Evolutionary conservation across 2,113 vertebrate genomes (phyloP).

Genomic region (Nannospalax galili): DNA sequence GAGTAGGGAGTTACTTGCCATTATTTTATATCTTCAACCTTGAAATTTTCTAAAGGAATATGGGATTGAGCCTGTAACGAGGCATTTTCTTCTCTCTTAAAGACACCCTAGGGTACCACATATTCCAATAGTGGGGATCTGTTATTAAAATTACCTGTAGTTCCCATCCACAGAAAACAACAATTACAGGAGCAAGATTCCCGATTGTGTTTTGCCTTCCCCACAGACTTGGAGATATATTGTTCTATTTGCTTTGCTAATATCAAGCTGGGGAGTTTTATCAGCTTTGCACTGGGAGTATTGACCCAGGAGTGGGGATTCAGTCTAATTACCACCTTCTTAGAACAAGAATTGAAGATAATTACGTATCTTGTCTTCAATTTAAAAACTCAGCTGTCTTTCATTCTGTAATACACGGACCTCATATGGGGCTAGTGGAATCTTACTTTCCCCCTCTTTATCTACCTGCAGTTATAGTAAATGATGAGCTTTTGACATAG

Average conservation of each 20-base stretch:
- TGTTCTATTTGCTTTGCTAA: conserved; percentile 71
- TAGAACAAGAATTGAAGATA: conserved; percentile 69
- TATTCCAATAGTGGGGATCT: background rate
- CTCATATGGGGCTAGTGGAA: background rate
- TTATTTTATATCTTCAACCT: conserved; percentile 46
- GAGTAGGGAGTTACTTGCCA: conserved; percentile 11
- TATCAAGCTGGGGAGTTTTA: conserved; percentile 54
- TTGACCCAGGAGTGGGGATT: conserved; percentile 46
- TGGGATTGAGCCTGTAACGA: conserved; percentile 1
- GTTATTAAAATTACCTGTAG: conserved; percentile 64
- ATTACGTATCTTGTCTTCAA: conserved; percentile 67
- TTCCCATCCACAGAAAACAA: conserved; percentile 38
- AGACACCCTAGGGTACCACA: background rate
- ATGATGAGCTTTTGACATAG: conserved; percentile 1
- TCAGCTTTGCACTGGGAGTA: conserved; percentile 46
- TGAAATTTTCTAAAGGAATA: conserved; percentile 20
- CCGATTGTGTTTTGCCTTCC: conserved; percentile 10
- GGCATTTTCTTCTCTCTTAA: conserved; percentile 46
- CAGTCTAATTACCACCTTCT: conserved; percentile 66
- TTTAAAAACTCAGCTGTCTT: conserved; percentile 60
- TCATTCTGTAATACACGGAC: conserved; percentile 31
- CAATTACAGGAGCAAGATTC: conserved; percentile 3
- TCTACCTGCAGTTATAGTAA: conserved; percentile 5
- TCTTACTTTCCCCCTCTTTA: background rate
- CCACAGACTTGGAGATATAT: background rate